Evolutionary conservation across 2,113 vertebrate genomes (phyloP), one percentile per base, ranked within the genome.

Genomic region (Ameiurus melas): DNA sequence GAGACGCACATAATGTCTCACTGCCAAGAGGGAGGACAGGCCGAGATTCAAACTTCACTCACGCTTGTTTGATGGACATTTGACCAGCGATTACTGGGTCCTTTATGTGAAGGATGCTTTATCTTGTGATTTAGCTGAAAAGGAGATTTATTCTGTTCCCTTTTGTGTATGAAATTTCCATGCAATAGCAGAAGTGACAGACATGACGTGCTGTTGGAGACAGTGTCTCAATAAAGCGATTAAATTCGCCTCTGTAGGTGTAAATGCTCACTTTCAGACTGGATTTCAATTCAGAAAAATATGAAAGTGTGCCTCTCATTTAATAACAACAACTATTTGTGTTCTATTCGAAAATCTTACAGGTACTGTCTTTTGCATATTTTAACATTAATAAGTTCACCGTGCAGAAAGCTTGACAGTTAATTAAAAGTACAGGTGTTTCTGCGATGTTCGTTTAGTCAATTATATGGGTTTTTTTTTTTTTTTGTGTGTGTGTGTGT

Each of bases 1-100:
- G 91, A 90, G 91, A 89, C 94, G 93, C 93, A 94, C 94, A 95
- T 93, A 94, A 95, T 95, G 95, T 95, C 94, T 95, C 93, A 95
- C 92, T 95, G 73, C 85, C 87, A 85, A 81, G 80, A 79, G 77
- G 60, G 88, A 87, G 82, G 83, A 85, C 62, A 66, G 58, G 33
- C 43, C 85, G 68, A 88, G 83, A 85, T 79, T 80, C 51, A 47
- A 68, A 88, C 87, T 78, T 85, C 87, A 85, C 70, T 88, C 87
- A 79, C 6, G 53, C 53, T 78, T 70, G 22, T 70, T 75, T 88
- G 87, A 88, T 85, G 51, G 87, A 88, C 87, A 79, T 85, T 68
- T 88, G 62, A 83, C 30, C 73, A 70, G 73, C 47, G 3, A 85
- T 77, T 75, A 85, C 17, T 43, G 62, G 47, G 25, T 30, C 75